Conservation (phyloP, 1,140 invertebrate genomes). For the Bombus difficillimus region DNA sequence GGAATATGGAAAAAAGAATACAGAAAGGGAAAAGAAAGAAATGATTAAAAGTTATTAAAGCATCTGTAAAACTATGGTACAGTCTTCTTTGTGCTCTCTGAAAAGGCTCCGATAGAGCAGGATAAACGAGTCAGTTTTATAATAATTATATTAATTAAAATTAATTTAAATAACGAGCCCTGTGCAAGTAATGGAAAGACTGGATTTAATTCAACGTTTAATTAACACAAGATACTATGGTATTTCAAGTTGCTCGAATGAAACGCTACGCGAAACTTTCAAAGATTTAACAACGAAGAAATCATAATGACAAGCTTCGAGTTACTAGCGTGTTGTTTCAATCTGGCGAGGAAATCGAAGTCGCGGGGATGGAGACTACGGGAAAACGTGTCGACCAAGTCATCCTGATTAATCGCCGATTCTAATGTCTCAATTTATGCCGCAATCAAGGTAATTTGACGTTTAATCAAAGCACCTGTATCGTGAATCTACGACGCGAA, state of each 20-base stretch:
- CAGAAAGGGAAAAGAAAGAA: not conserved
- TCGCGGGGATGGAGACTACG: not conserved
- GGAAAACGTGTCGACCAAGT: constrained; percentile 8
- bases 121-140: not conserved
- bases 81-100: not conserved
- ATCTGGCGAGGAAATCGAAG: not conserved
- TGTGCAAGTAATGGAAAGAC: not conserved
- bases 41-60: not conserved
- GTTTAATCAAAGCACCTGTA: constrained; percentile 45
- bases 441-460: constrained; percentile 51
- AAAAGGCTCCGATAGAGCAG: not conserved
- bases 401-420: constrained; percentile 37
- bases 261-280: not conserved
- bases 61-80: not conserved
- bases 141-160: not conserved
- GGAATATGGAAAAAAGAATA: not conserved
- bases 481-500: not conserved
- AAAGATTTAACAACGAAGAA: not conserved
- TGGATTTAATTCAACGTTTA: not conserved
- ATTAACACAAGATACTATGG: not conserved
- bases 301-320: not conserved
- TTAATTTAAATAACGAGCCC: not conserved
- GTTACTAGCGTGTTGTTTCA: not conserved
- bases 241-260: not conserved
- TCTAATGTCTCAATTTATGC: constrained; percentile 49